Conservation (phyloP, 1,140 invertebrate genomes). For the Acromyrmex charruanus region DNA sequence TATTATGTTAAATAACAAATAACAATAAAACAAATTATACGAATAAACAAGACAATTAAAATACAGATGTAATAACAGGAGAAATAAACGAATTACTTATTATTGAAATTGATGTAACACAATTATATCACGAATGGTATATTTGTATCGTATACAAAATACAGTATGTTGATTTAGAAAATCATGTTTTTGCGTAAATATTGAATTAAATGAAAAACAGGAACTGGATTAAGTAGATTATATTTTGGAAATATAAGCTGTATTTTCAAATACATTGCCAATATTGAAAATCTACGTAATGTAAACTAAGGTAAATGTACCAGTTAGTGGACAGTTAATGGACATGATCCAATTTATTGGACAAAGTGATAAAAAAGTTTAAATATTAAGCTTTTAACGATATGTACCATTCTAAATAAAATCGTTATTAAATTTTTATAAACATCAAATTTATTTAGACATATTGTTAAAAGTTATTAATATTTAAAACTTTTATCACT, state of each 20-base stretch:
- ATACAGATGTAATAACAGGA: neutral
- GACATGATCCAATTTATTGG: no score
- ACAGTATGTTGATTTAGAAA: neutral
- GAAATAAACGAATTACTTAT: neutral
- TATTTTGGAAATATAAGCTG: neutral
- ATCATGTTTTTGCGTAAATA: neutral
- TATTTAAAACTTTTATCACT: no score
- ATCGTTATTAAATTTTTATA: no score
- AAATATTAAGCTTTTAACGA: no score
- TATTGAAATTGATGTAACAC: neutral
- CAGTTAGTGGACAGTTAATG: no score
- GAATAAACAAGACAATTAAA: neutral
- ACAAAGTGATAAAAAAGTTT: no score
- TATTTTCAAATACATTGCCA: no score
- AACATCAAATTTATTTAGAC: no score
- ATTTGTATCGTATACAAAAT: neutral
- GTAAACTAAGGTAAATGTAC: no score
- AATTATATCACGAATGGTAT: neutral
- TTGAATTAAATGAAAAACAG: neutral
- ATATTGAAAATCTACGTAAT: no score
- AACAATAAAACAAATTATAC: neutral
- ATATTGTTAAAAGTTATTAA: no score
- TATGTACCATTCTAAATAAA: no score
- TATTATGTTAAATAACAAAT: neutral
- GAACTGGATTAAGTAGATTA: constrained; percentile 2